phyloP scores from a whole-genome alignment of 1,140 invertebrate species.

The Philopotamus ludificatus region DNA sequence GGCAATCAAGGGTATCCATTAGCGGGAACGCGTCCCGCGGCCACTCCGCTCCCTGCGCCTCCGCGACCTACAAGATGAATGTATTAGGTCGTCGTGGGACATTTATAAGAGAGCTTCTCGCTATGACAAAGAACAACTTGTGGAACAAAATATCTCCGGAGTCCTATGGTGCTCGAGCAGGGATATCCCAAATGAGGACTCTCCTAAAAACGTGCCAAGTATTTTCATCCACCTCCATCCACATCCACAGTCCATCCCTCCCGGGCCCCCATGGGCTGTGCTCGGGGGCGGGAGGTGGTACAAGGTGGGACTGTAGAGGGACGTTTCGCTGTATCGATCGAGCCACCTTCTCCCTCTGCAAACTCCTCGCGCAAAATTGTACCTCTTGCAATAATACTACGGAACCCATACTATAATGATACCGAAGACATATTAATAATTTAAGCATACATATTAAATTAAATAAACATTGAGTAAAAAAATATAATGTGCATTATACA shows the following conservation, averaged over 20 bases:
- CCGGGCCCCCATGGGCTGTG: background rate
- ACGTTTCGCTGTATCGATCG: slow-evolving; percentile 31
- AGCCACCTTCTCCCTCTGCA: background rate
- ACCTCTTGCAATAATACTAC: slow-evolving; percentile 5
- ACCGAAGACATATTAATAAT: too few species aligned
- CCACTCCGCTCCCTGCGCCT: background rate
- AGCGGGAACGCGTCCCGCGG: too few species aligned
- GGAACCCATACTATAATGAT: background rate
- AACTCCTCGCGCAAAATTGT: background rate
- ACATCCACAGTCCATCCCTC: background rate
- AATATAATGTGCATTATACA: too few species aligned
- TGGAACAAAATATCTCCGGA: background rate
- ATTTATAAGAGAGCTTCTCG: background rate
- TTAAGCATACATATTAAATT: too few species aligned
- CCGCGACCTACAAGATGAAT: background rate
- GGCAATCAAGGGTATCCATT: too few species aligned
- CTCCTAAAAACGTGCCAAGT: slow-evolving; percentile 11
- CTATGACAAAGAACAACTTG: background rate
- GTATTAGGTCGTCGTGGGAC: background rate
- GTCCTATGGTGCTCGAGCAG: background rate
- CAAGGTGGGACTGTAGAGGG: slow-evolving; percentile 3
- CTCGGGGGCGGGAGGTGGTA: background rate
- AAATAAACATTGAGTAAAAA: too few species aligned
- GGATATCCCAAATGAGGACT: slow-evolving; percentile 10
- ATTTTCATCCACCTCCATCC: slow-evolving; percentile 8